Evolutionary conservation across 2,888 invertebrate species (phyloP).

Genomic region (Anticlea derivata): DNA sequence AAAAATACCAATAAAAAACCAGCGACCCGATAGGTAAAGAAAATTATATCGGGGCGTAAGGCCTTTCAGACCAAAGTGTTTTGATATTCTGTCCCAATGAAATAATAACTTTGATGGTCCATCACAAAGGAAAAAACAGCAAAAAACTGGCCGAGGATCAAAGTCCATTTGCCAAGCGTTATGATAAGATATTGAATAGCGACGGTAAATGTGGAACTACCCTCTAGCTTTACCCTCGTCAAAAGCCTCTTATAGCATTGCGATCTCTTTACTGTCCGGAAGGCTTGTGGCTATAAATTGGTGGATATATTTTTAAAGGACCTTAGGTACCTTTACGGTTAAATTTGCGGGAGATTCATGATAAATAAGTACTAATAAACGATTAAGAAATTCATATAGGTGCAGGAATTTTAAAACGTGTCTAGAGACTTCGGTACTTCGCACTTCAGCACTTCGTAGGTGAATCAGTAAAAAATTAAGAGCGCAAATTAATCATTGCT

Average conservation of each 20-base stretch:
- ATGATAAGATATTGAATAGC: slow-evolving; percentile 38
- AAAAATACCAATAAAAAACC: too few relatives aligned
- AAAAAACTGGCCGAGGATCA: slow-evolving; percentile 32
- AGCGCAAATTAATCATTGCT: too few relatives aligned
- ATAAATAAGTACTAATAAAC: not conserved
- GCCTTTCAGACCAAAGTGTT: too few relatives aligned
- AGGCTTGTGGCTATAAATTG: slow-evolving; percentile 26
- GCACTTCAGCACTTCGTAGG: too few relatives aligned
- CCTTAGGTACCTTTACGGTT: not conserved
- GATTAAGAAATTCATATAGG: too few relatives aligned
- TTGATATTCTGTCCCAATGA: not conserved
- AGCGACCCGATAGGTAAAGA: too few relatives aligned
- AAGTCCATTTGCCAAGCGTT: slow-evolving; percentile 31
- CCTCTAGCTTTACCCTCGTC: slow-evolving; percentile 33
- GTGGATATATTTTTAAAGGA: slow-evolving; percentile 18
- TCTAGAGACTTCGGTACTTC: too few relatives aligned
- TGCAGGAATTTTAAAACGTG: too few relatives aligned
- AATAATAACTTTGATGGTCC: not conserved
- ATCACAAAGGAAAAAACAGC: slow-evolving; percentile 7
- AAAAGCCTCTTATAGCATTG: slow-evolving; percentile 33
- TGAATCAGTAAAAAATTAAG: too few relatives aligned
- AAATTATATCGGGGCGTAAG: too few relatives aligned
- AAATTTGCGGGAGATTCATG: not conserved
- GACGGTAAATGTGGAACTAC: slow-evolving; percentile 30
- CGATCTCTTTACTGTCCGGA: slow-evolving; percentile 30